A percentile compares a stretch with the other conserved stretches of the same genome.
These are phyloP conservation scores for Nibea albiflora DNA, from an alignment of 2,113 vertebrate genomes.

Conservation along the genomic window DNA sequence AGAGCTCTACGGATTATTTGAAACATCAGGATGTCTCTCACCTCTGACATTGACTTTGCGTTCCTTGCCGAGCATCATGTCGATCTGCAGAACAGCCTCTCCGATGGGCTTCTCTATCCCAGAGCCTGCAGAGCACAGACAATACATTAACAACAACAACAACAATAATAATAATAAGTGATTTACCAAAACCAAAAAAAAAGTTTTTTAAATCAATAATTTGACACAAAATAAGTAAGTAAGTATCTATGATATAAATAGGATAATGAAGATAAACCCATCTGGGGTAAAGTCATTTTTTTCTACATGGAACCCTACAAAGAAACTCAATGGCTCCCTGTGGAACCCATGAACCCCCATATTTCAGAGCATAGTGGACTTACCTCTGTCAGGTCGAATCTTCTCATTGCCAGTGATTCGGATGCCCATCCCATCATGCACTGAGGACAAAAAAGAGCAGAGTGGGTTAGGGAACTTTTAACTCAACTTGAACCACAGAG, in stretches of 20 bases:
- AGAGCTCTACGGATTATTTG: background rate
- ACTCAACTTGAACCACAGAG: background rate
- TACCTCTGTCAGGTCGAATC: slow-evolving; percentile 92
- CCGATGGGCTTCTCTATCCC: slow-evolving; percentile 93
- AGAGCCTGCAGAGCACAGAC: slow-evolving; percentile 81
- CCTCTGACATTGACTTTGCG: slow-evolving; percentile 95
- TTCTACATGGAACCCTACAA: background rate
- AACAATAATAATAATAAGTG: no score
- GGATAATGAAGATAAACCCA: no score
- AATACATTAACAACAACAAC: background rate
- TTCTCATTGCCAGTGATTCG: slow-evolving; percentile 94
- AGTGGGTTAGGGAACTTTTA: background rate
- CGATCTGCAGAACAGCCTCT: slow-evolving; percentile 93
- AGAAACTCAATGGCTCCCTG: background rate
- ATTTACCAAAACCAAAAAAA: no score
- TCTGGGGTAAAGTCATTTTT: background rate
- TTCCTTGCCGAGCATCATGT: slow-evolving; percentile 92
- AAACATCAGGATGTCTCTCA: slow-evolving; percentile 62
- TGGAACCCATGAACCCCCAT: background rate
- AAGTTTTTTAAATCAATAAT: background rate
- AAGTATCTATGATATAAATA: no score
- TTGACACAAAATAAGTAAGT: no score
- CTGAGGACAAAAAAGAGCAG: slow-evolving; percentile 81
- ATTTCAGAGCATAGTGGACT: slow-evolving; percentile 44
- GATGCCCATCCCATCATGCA: slow-evolving; percentile 95